Percentiles rank a stretch among this genome's conserved stretches.
Evolutionary conservation across 2,797 vertebrate species (phyloP).

Genomic region (Chelonia mydas): DNA sequence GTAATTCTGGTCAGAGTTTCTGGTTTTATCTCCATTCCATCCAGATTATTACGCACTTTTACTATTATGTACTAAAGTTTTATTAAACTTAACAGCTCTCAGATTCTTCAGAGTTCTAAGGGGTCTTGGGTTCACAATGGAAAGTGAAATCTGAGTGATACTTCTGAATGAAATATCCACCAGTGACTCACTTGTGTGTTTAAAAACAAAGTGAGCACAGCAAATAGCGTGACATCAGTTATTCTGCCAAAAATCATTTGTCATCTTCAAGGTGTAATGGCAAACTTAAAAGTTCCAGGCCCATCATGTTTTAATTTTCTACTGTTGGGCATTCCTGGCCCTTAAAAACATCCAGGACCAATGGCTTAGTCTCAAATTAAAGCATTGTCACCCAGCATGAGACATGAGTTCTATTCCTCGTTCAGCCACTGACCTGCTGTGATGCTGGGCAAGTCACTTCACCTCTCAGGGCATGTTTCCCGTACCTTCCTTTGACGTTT

Average conservation of each 20-base stretch:
- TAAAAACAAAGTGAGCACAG: background rate
- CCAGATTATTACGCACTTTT: background rate
- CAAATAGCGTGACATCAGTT: background rate
- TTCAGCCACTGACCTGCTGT: background rate
- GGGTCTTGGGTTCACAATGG: background rate
- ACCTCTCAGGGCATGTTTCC: conserved; percentile 14
- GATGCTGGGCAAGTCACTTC: background rate
- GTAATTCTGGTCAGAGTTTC: background rate
- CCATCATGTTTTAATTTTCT: conserved; percentile 16
- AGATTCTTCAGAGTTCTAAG: background rate
- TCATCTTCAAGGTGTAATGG: background rate
- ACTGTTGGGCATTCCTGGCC: conserved; percentile 15
- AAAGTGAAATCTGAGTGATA: background rate
- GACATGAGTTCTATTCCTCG: background rate
- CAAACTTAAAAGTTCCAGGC: background rate
- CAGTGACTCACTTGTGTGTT: background rate
- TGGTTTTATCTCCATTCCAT: background rate
- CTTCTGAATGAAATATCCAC: background rate
- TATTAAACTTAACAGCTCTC: background rate
- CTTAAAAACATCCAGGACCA: conserved; percentile 26
- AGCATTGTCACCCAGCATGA: background rate
- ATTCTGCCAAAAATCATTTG: background rate
- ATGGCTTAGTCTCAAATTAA: background rate
- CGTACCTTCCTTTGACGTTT: background rate
- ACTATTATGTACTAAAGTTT: background rate